Percentiles rank a stretch among this genome's conserved stretches.
phyloP scores from a whole-genome alignment of 2,797 vertebrate genomes.

The Hozukius guyotensis region DNA sequence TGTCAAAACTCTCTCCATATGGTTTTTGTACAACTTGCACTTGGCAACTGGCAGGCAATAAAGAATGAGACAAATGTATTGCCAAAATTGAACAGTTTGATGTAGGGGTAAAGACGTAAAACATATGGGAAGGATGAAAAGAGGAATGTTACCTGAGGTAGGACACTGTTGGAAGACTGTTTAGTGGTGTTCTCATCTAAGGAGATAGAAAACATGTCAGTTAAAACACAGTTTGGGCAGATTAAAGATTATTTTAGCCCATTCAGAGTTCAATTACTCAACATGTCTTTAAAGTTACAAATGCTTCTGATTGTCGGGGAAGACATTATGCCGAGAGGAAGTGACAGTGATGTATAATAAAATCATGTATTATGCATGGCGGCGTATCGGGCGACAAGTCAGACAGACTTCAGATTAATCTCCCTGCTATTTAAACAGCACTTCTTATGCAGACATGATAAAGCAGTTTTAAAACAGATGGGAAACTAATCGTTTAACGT shows the following conservation, averaged over 20 bases:
- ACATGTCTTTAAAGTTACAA: not conserved
- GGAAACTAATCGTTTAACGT: constrained; percentile 18
- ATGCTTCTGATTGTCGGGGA: constrained; percentile 14
- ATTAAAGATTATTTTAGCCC: not conserved
- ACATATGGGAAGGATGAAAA: not conserved
- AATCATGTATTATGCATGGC: constrained; percentile 62
- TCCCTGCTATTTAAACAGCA: constrained; percentile 11
- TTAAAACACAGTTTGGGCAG: constrained; percentile 11
- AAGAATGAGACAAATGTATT: not conserved
- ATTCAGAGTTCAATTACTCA: constrained; percentile 18
- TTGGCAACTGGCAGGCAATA: not conserved
- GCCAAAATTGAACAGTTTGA: not conserved
- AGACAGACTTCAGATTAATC: constrained; percentile 32
- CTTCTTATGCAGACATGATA: not conserved
- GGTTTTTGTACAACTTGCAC: not conserved
- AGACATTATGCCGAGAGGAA: constrained; percentile 16
- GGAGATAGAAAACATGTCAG: constrained; percentile 11
- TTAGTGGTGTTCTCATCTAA: constrained; percentile 72
- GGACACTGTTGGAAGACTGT: constrained; percentile 78
- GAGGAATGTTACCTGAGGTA: constrained; percentile 82
- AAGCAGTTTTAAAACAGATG: constrained; percentile 30
- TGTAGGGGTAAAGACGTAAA: not conserved
- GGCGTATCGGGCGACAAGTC: constrained; percentile 8
- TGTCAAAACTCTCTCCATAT: not conserved
- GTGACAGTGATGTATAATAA: constrained; percentile 43